Base-by-base conservation (phyloP, 2,113 vertebrate species). In the Rhizomys pruinosus region DNA sequence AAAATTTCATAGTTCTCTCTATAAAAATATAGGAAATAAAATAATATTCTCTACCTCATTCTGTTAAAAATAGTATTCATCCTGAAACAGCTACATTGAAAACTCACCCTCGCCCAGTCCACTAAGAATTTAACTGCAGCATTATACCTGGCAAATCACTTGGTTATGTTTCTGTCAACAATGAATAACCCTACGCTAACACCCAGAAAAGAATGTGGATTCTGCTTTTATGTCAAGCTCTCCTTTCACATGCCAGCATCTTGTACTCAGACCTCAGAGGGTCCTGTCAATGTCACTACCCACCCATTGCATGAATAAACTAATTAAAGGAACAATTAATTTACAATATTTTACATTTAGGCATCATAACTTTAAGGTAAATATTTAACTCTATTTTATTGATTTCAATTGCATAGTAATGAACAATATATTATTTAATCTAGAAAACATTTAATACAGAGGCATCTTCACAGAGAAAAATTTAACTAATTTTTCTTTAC, bases 331-430 rank as follows among this genome's bases (percentile, higher is more conserved):
- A 69, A 20, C 69, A 52, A 57, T 61, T 6, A 52, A 64, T 63
- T 74, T 89, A 23, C 37, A 86, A 39, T 42, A 71, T 84, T 93
- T 96, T 86, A 37, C 22, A 87, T 84, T 80, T 17, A 52, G n/a
- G 4, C 76, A 84, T 89, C 78, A 42, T 25, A 73, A 29, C 22
- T 80, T 42, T 42, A 63, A 32, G 25, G 15, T 29, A 39, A 64
- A 59, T 84, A 77, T 47, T 79, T 74, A 42, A 59, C 61, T 73
- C 47, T 72, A 85, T 73, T 87, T 69, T 63, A 20, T 74, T 57
- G 16, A 78, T 86, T 96, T 69, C 1, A 66, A n/a, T 68, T 89
- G 12, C 57, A 5, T 55, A 57, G 57, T 69, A 20, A 22, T 71
- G 27, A 76, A 80, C 5, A 77, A 47, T 84, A 82, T 66, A 44